Evolutionary conservation across 2,797 vertebrate genomes (phyloP).

Genomic region (Lithobates pipiens): DNA sequence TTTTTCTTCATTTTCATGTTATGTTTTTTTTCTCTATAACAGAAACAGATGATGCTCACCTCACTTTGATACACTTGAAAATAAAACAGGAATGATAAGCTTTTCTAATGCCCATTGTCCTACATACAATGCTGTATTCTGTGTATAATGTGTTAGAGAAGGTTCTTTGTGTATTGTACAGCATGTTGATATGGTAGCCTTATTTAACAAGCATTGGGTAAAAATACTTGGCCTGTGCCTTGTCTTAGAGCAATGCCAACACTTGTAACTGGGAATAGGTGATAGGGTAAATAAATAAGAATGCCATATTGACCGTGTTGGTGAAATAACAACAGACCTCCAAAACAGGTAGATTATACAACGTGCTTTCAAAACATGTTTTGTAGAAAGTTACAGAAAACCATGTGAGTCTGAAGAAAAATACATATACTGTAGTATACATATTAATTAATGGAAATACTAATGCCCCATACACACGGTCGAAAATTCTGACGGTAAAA

Average conservation of each 20-base stretch:
- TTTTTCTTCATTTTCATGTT: conserved; percentile 59
- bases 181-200: not conserved
- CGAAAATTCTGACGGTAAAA: no score
- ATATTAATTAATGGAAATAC: not conserved
- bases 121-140: not conserved
- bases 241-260: not conserved
- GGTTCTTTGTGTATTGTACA: not conserved
- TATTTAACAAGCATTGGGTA: not conserved
- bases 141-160: not conserved
- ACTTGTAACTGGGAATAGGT: not conserved
- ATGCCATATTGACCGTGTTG: not conserved
- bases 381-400: not conserved
- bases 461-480: no score
- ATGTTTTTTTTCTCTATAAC: conserved; percentile 53
- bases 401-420: not conserved
- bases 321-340: not conserved
- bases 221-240: not conserved
- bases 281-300: not conserved
- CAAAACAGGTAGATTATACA: not conserved
- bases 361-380: not conserved
- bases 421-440: not conserved
- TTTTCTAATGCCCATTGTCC: not conserved
- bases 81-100: not conserved
- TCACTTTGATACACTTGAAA: not conserved
- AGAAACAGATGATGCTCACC: conserved; percentile 39